Evolutionary conservation across 2,888 invertebrate species (phyloP).

Genomic region (Torymus auratus): DNA sequence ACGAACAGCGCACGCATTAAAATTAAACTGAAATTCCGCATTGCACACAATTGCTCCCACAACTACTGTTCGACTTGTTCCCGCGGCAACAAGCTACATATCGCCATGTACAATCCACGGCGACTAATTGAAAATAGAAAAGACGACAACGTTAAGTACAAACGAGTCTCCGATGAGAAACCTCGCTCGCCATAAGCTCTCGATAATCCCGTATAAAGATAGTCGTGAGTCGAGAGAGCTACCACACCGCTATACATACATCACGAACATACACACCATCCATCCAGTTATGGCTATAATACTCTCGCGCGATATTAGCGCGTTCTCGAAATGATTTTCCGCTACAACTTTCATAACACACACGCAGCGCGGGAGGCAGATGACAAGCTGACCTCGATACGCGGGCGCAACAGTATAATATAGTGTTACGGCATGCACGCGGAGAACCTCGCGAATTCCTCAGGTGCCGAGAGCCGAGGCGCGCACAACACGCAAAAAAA

Average conservation of each 20-base stretch:
- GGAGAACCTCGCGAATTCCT: not conserved
- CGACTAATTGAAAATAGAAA: no score
- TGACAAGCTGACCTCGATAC: constrained; percentile 46
- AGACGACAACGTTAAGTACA: no score
- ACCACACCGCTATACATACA: no score
- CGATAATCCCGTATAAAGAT: not conserved
- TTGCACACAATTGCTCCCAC: no score
- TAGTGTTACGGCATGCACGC: constrained; percentile 22
- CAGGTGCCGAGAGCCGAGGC: not conserved
- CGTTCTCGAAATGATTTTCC: constrained; percentile 31
- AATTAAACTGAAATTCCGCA: no score
- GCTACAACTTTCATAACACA: constrained; percentile 36
- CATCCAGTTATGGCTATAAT: no score
- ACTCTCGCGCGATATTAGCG: not conserved
- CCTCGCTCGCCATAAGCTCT: not conserved
- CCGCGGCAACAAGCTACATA: no score
- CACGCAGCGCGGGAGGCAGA: not conserved
- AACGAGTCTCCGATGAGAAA: no score
- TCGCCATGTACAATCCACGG: no score
- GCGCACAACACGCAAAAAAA: constrained; percentile 1
- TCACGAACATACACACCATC: no score
- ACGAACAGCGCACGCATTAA: no score
- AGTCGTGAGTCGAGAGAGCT: not conserved
- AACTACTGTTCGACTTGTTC: no score
- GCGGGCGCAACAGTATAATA: not conserved